A percentile compares a stretch with the other conserved stretches of the same genome.
Evolutionary conservation across 2,113 vertebrate species (phyloP).

Genomic region (Cathartes aura): DNA sequence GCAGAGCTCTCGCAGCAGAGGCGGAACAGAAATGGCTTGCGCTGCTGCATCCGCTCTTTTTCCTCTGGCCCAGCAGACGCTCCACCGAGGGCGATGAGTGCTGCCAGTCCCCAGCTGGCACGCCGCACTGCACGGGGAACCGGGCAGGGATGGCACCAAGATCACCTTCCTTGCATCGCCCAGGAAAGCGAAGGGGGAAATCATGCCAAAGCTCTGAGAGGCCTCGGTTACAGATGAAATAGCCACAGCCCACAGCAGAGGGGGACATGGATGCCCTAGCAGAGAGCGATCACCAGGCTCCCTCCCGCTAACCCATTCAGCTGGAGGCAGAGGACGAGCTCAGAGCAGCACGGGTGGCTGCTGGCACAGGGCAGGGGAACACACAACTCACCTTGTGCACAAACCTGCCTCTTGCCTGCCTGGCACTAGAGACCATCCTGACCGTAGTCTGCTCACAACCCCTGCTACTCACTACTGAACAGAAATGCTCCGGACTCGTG

Average conservation of each 20-base stretch:
- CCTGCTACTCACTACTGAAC: no score
- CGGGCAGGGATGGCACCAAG: neutral
- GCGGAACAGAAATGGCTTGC: neutral
- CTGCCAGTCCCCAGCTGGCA: neutral
- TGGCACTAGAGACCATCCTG: neutral
- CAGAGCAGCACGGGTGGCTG: neutral
- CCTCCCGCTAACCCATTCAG: neutral
- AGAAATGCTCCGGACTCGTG: neutral
- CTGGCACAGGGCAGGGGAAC: neutral
- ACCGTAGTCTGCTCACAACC: accelerated
- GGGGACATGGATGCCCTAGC: neutral
- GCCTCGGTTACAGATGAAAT: neutral
- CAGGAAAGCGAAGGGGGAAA: neutral
- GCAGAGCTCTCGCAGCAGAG: neutral
- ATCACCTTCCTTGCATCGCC: neutral
- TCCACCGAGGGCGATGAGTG: accelerated
- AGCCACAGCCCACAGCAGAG: neutral
- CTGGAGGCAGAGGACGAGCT: neutral
- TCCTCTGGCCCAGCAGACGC: neutral
- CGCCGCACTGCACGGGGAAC: neutral
- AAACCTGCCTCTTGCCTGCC: neutral
- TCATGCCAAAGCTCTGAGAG: neutral
- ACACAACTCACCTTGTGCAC: neutral
- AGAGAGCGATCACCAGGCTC: neutral
- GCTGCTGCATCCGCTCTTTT: neutral